A percentile compares a stretch with the other conserved stretches of the same genome.
These are phyloP conservation scores for Crax fasciolata DNA, from an alignment of 2,797 vertebrate species.

Conservation along the genomic window DNA sequence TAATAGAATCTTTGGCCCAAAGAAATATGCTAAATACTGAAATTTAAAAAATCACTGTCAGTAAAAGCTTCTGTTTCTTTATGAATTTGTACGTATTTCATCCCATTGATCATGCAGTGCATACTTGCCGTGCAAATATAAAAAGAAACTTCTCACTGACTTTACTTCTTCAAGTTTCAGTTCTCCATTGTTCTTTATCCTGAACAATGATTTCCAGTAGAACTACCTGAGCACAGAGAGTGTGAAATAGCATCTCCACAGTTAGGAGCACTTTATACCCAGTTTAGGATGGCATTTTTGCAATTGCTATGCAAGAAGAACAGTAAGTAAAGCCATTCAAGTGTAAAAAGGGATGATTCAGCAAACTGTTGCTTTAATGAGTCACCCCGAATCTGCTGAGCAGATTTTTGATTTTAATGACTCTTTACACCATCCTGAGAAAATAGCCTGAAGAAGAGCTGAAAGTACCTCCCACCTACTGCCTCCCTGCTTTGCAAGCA, in stretches of 20 bases:
- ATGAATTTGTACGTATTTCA: background rate
- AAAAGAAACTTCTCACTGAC: background rate
- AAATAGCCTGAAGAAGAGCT: background rate
- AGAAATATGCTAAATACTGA: background rate
- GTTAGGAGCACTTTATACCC: slow-evolving; percentile 22
- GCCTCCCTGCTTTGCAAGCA: background rate
- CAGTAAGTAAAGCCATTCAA: slow-evolving; percentile 26
- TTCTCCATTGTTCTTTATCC: background rate
- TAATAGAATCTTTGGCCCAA: background rate
- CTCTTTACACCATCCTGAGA: background rate
- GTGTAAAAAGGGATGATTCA: slow-evolving; percentile 46
- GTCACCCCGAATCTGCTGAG: slow-evolving; percentile 11
- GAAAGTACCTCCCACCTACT: background rate
- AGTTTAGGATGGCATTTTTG: slow-evolving; percentile 4
- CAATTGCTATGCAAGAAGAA: slow-evolving; percentile 3
- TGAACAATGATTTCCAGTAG: background rate
- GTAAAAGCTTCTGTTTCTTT: background rate
- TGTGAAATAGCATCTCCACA: background rate
- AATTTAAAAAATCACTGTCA: background rate
- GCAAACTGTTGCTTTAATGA: slow-evolving; percentile 37
- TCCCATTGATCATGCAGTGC: background rate
- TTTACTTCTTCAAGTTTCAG: background rate
- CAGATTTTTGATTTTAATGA: slow-evolving; percentile 14
- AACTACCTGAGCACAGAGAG: background rate
- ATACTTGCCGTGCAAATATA: background rate